phyloP scores from a whole-genome alignment of 2,797 vertebrate genomes.

The Protonibea diacanthus region DNA sequence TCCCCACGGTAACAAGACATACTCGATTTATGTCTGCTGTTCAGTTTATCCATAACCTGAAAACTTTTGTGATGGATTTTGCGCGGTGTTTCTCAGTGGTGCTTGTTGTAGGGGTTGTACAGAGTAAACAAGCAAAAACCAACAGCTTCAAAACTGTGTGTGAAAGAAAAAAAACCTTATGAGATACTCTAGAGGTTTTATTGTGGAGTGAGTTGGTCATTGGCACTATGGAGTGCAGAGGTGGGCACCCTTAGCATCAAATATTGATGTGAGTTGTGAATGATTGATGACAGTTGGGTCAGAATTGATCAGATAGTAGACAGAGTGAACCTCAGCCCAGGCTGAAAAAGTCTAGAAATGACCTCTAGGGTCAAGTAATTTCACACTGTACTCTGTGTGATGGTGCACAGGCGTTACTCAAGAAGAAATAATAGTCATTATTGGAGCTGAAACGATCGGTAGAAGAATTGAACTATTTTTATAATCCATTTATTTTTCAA shows the following conservation, averaged over 20 bases:
- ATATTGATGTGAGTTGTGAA: slow-evolving; percentile 30
- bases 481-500: background rate
- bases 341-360: slow-evolving; percentile 18
- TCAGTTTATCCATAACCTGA: slow-evolving; percentile 1
- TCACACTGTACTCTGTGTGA: background rate
- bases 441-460: background rate
- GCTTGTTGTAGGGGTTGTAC: background rate
- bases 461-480: background rate
- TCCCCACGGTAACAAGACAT: background rate
- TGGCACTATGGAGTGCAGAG: background rate
- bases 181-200: slow-evolving; percentile 15
- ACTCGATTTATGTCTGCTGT: background rate
- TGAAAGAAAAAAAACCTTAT: background rate
- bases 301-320: slow-evolving; percentile 31
- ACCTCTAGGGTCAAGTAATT: background rate
- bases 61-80: slow-evolving; percentile 21
- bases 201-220: background rate
- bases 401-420: background rate
- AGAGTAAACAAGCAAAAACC: slow-evolving; percentile 28
- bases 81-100: background rate
- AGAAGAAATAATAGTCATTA: background rate
- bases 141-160: slow-evolving; percentile 2
- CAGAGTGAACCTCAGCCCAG: background rate
- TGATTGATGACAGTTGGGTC: slow-evolving; percentile 39
- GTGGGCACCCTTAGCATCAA: slow-evolving; percentile 31